Evolutionary conservation across 2,113 vertebrate species (phyloP), one percentile per base, ranked within the genome.

Genomic region (Coptodon bakossiorum): DNA sequence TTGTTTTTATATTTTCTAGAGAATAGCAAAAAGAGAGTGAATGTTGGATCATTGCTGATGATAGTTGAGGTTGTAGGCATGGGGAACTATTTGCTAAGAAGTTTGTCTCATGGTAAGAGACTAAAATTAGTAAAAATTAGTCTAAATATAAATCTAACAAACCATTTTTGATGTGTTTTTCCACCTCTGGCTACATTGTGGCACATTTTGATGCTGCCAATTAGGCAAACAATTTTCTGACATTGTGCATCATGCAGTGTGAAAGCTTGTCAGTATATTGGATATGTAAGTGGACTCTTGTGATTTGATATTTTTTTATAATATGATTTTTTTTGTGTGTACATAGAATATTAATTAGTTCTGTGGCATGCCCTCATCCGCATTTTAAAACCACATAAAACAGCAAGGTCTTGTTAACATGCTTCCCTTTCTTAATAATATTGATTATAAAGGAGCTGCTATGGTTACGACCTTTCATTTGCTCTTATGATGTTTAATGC

Each of bases 61-160:
- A 22, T 68, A 36, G 34, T 68, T 38, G 19, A 38, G 19, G 11
- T 68, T 68, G 63, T 40, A 6, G 36, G 3, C 4, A 71, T 24
- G n/a, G 36, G 12, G 0, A 71, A 9, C 2, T 71, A 71, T 43
- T 43, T 71, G 36, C 36, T 43, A 71, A 68, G 11, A 68, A 10
- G 13, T 73, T 73, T 73, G 13, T 43, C 3, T 73, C n/a, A 73
- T 9, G 38, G 0, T 40, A 43, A 71, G 7, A 71, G 36, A 43
- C 3, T 24, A 4, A 6, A 22, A 43, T 27, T 24, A 0, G n/a
- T 71, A 9, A 71, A 71, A 68, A 34, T 4, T 11, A 0, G 63
- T 3, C 14, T 68, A 40, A 36, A 66, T 68, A 40, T 43, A 14
- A 71, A 71, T 43, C n/a, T 43, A 71, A 24, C 66, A 16, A 43